A percentile compares a stretch with the other conserved stretches of the same genome.
These are phyloP conservation scores for Embiotoca jacksoni DNA, from an alignment of 2,113 vertebrate species.

Conservation along the genomic window DNA sequence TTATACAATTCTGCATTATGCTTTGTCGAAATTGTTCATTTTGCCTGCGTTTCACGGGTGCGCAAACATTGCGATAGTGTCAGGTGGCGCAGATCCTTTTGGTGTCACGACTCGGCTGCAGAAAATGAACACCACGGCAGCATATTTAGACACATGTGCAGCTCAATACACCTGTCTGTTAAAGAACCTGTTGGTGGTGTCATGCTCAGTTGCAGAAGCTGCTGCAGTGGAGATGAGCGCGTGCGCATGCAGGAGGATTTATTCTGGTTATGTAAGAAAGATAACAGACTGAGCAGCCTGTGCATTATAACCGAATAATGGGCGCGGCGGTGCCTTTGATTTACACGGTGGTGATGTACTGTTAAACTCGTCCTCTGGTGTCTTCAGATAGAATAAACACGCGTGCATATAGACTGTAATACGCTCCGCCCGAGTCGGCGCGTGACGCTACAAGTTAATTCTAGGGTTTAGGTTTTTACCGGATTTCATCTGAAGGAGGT, in stretches of 20 bases:
- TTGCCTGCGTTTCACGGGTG: background rate
- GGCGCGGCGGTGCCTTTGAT: background rate
- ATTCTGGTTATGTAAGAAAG: conserved; percentile 30
- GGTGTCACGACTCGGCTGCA: conserved; percentile 8
- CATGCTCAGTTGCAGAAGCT: conserved; percentile 22
- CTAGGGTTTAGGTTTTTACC: conserved; percentile 45
- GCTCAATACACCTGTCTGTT: conserved; percentile 11
- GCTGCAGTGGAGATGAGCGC: conserved; percentile 70
- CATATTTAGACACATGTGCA: background rate
- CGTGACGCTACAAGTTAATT: conserved; percentile 62
- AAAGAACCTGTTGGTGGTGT: conserved; percentile 18
- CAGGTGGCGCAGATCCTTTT: background rate
- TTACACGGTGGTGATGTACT: background rate
- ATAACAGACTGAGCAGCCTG: conserved; percentile 42
- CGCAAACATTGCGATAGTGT: background rate
- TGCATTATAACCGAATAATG: background rate
- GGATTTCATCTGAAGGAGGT: conserved; percentile 65
- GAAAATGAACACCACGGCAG: background rate
- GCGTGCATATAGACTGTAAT: background rate
- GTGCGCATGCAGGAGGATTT: conserved; percentile 55
- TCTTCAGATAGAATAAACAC: background rate
- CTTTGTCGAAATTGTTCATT: background rate
- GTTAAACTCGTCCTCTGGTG: background rate
- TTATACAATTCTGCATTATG: background rate
- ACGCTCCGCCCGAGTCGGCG: conserved; percentile 37